phyloP scores from a whole-genome alignment of 2,888 invertebrate genomes.

The Pristionchus mayeri region DNA sequence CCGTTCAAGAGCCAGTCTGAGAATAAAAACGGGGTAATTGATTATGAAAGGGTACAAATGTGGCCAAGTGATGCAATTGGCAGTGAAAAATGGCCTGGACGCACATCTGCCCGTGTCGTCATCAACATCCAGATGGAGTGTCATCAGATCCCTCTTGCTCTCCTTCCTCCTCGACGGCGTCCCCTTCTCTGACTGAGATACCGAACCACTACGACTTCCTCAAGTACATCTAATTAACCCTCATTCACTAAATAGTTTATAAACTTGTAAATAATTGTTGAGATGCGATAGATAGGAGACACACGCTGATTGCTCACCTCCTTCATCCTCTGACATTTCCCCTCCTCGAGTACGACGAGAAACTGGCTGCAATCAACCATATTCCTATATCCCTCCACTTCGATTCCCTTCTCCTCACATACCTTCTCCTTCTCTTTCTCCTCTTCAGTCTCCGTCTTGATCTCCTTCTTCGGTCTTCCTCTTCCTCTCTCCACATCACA shows the following conservation, averaged over 20 bases:
- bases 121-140: slow-evolving; percentile 10
- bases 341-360: slow-evolving; percentile 37
- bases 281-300: too few relatives aligned
- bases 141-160: slow-evolving; percentile 21
- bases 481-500: background rate
- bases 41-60: too few relatives aligned
- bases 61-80: too few relatives aligned
- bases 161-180: slow-evolving; percentile 16
- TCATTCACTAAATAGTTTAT: too few relatives aligned
- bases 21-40: too few relatives aligned
- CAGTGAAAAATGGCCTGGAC: too few relatives aligned
- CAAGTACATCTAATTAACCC: background rate
- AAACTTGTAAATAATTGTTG: too few relatives aligned
- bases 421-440: slow-evolving; percentile 19
- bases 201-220: slow-evolving; percentile 6
- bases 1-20: slow-evolving; percentile 7
- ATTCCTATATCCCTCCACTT: background rate
- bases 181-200: slow-evolving; percentile 18
- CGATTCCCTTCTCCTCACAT: background rate
- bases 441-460: slow-evolving; percentile 2
- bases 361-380: background rate
- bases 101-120: slow-evolving; percentile 33
- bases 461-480: slow-evolving; percentile 14
- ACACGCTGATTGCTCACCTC: too few relatives aligned
- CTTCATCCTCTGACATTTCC: slow-evolving; percentile 17